Evolutionary conservation across 2,113 vertebrate species (phyloP).

Genomic region (Notiomystis cincta): DNA sequence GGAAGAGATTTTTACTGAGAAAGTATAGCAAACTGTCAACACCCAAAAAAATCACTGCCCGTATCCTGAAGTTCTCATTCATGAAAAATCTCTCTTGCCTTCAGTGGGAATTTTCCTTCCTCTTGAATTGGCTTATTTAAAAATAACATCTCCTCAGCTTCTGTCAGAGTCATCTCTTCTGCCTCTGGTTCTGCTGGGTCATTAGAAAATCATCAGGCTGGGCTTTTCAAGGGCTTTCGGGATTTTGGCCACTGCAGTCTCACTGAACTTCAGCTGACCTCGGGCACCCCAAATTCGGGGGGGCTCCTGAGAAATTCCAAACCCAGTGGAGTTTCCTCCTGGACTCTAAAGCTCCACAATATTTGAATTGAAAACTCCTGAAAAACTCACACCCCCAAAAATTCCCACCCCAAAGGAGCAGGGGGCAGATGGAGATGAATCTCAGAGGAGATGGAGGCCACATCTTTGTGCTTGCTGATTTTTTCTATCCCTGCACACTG

Average conservation of each 20-base stretch:
- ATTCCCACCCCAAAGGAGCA: constrained; percentile 5
- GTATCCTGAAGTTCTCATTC: constrained; percentile 42
- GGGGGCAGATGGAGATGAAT: not conserved
- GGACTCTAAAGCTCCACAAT: not conserved
- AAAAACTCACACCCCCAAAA: not conserved
- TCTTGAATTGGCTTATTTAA: not conserved
- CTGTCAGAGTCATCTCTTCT: constrained; percentile 18
- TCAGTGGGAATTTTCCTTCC: constrained; percentile 59
- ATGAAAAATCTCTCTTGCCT: constrained; percentile 34
- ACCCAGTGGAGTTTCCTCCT: not conserved
- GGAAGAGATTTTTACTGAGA: not conserved
- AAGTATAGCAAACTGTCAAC: constrained; percentile 41
- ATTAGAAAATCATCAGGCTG: not conserved
- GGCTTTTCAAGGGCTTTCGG: not conserved
- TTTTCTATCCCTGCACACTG: not conserved
- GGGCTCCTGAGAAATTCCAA: not conserved
- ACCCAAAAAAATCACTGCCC: constrained; percentile 19
- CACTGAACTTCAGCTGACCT: not conserved
- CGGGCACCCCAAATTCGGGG: not conserved
- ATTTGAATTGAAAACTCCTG: not conserved
- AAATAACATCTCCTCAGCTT: constrained; percentile 35
- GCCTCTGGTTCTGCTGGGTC: not conserved
- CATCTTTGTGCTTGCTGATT: not conserved
- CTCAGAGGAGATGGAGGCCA: constrained; percentile 4
- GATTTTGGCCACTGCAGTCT: not conserved